These are phyloP conservation scores for Tribolium castaneum DNA, from an alignment of 1,140 invertebrate genomes.

Conservation along the genomic window DNA sequence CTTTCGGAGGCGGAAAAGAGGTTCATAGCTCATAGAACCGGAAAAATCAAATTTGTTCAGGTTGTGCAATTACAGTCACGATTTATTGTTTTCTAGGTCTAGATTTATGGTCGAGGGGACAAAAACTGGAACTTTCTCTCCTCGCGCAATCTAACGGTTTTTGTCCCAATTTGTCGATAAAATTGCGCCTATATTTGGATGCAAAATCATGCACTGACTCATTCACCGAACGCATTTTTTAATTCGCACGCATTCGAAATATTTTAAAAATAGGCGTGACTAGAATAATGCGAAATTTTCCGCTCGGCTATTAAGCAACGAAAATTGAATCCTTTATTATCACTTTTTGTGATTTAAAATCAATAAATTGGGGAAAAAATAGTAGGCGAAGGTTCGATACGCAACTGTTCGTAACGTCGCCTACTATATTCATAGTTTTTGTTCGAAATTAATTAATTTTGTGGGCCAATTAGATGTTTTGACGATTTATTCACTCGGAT, in stretches of 20 bases:
- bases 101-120: constrained; percentile 17
- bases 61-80: constrained; percentile 18
- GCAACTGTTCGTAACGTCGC: neutral
- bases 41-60: neutral
- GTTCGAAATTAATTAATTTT: too few relatives aligned
- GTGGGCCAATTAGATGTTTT: too few relatives aligned
- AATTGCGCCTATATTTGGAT: neutral
- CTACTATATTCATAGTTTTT: neutral
- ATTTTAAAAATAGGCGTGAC: constrained; percentile 16
- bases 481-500: too few relatives aligned
- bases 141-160: neutral
- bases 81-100: constrained; percentile 35
- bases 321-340: neutral
- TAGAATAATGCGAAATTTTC: neutral
- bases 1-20: neutral
- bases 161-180: neutral
- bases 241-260: neutral
- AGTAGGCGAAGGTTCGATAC: neutral
- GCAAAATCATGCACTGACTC: neutral
- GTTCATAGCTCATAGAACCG: neutral
- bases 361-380: neutral
- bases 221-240: neutral
- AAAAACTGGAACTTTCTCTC: constrained; percentile 25
- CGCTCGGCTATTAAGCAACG: neutral
- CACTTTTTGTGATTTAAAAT: neutral